Percentiles rank a stretch among this genome's conserved stretches.
These are phyloP conservation scores for Phyto melanocephala DNA, from an alignment of 2,888 invertebrate species.

Conservation along the genomic window DNA sequence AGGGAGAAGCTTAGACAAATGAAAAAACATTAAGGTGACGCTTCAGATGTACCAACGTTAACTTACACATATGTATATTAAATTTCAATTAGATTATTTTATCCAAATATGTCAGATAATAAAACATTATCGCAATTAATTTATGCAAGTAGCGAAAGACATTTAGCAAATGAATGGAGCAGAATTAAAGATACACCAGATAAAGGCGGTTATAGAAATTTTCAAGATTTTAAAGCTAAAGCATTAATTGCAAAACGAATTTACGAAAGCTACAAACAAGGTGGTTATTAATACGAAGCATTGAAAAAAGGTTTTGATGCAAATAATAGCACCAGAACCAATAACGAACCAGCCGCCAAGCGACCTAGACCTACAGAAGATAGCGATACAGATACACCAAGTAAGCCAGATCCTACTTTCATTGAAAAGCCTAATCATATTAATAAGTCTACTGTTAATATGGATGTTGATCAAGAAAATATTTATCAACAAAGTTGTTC, in stretches of 20 bases:
- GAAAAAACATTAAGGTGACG: no score
- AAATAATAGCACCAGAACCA: background rate
- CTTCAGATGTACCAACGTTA: no score
- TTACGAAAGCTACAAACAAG: conserved; percentile 4
- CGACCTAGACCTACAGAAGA: no score
- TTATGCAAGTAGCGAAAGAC: conserved; percentile 10
- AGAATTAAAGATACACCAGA: conserved; percentile 5
- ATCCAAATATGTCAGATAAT: conserved; percentile 8
- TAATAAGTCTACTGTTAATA: no score
- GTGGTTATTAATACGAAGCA: conserved; percentile 29
- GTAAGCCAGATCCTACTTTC: conserved; percentile 25
- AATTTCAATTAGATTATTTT: no score
- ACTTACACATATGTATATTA: no score
- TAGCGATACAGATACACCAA: no score
- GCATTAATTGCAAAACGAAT: conserved; percentile 4
- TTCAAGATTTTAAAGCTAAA: background rate
- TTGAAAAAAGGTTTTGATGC: conserved; percentile 37
- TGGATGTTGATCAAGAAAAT: no score
- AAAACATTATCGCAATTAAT: no score
- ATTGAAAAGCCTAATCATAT: no score
- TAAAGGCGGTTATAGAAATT: background rate
- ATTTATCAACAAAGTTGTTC: no score
- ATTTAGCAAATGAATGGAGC: conserved; percentile 19
- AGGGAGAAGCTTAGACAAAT: background rate
- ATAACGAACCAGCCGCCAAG: no score